A percentile compares a stretch with the other conserved stretches of the same genome.
Evolutionary conservation across 2,888 invertebrate species (phyloP).

Genomic region (Balanococcus diminutus): DNA sequence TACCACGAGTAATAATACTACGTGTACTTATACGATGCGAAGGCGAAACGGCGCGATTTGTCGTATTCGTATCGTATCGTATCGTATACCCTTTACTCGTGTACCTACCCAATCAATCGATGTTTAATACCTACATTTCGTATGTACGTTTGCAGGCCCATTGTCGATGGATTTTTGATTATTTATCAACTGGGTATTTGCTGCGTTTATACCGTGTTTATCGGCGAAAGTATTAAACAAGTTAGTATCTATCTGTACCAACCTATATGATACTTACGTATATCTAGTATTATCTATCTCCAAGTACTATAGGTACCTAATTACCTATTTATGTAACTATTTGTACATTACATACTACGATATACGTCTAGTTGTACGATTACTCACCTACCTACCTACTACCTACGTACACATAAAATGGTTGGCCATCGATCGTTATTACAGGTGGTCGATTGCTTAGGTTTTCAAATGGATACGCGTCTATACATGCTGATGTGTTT

Average conservation of each 20-base stretch:
- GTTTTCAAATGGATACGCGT: constrained; percentile 59
- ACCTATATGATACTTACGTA: neutral
- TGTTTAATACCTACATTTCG: neutral
- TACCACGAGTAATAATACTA: neutral
- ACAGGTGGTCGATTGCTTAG: constrained; percentile 5
- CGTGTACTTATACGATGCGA: too few relatives aligned
- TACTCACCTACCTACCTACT: too few relatives aligned
- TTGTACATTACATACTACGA: too few relatives aligned
- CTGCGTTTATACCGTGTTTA: constrained; percentile 83
- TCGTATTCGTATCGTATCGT: too few relatives aligned
- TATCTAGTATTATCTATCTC: neutral
- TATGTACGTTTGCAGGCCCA: constrained; percentile 62
- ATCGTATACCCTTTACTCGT: neutral
- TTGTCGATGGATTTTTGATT: constrained; percentile 74
- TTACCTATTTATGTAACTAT: too few relatives aligned
- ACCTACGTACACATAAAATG: neutral
- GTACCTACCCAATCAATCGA: neutral
- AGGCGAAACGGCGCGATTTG: too few relatives aligned
- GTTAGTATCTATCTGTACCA: constrained; percentile 59
- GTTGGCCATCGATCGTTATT: neutral
- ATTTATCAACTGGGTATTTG: constrained; percentile 88
- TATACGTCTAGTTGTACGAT: too few relatives aligned
- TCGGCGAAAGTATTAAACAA: constrained; percentile 72
- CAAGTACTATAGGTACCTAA: too few relatives aligned
- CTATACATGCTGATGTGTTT: constrained; percentile 76